phyloP scores from a whole-genome alignment of 2,113 vertebrate species.

The Tragelaphus strepsiceros region DNA sequence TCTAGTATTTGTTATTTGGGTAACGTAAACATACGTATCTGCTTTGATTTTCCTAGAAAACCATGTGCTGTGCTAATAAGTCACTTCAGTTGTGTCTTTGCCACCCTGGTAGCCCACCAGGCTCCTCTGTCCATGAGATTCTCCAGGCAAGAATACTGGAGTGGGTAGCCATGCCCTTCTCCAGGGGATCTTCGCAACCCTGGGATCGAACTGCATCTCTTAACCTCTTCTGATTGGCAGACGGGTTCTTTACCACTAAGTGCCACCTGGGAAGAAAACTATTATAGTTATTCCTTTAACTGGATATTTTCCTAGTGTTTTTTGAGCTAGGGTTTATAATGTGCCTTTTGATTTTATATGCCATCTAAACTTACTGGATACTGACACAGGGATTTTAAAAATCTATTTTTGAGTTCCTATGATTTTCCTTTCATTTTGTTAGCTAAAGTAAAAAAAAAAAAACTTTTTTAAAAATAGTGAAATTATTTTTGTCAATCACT shows the following conservation, averaged over 20 bases:
- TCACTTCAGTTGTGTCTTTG: neutral
- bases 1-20: neutral
- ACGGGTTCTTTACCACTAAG: neutral
- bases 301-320: neutral
- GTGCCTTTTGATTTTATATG: slow-evolving; percentile 14
- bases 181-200: neutral
- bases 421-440: neutral
- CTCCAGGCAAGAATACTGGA: neutral
- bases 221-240: neutral
- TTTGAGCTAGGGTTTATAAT: slow-evolving; percentile 14
- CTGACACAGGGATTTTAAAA: neutral
- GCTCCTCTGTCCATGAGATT: neutral
- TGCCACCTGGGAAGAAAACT: neutral
- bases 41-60: neutral
- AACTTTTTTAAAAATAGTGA: neutral
- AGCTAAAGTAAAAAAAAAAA: neutral
- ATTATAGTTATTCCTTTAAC: neutral
- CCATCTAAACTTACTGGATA: neutral
- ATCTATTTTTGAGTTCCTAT: neutral
- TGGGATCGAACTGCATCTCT: neutral
- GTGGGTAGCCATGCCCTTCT: neutral
- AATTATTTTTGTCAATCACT: neutral
- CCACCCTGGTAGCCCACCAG: neutral
- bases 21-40: neutral
- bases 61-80: neutral